Evolutionary conservation across 2,797 vertebrate species (phyloP).

Genomic region (Hybognathus amarus): DNA sequence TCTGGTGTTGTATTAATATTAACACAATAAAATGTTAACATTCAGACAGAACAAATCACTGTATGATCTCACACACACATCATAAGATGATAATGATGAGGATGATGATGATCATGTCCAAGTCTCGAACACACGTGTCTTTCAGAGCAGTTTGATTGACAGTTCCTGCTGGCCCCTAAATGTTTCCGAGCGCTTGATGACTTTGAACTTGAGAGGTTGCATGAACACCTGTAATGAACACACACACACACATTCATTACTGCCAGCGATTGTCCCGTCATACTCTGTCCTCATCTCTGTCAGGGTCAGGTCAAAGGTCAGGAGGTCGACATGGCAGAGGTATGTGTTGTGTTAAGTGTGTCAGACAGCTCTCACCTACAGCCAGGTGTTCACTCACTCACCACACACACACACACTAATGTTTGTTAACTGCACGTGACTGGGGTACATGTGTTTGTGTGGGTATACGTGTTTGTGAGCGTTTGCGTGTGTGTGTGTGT

Average conservation of each 20-base stretch:
- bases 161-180: conserved; percentile 26
- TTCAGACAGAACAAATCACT: background rate
- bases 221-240: conserved; percentile 77
- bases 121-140: background rate
- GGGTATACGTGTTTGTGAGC: background rate
- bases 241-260: conserved; percentile 35
- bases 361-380: conserved; percentile 76
- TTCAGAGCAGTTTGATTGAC: conserved; percentile 30
- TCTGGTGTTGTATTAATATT: no score
- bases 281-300: conserved; percentile 27
- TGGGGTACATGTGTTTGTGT: background rate
- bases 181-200: conserved; percentile 72
- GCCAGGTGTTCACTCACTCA: conserved; percentile 77
- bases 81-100: background rate
- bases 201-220: conserved; percentile 83
- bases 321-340: conserved; percentile 72
- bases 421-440: conserved; percentile 44
- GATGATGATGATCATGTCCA: background rate
- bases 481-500: background rate
- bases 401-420: conserved; percentile 66
- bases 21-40: no score
- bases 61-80: background rate
- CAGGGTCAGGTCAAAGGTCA: conserved; percentile 71
- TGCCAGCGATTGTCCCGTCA: conserved; percentile 34
- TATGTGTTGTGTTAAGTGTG: conserved; percentile 85